Base-by-base conservation (phyloP, 2,797 vertebrate genomes). In the Nyctalus aviator region DNA sequence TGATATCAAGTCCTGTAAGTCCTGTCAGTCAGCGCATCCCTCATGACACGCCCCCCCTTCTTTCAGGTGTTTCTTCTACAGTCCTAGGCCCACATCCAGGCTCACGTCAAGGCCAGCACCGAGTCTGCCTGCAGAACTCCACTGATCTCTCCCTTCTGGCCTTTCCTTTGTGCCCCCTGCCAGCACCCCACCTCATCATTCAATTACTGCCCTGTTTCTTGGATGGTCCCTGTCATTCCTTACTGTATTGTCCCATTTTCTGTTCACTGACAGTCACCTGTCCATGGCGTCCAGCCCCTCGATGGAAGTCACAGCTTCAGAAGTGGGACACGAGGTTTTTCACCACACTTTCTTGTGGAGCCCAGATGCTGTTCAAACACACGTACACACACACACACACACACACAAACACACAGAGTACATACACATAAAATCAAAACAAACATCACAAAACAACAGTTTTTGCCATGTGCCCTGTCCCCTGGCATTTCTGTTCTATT, bases 201-300 rank as follows among this genome's bases (percentile, higher is more conserved):
- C 4, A 2, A 7, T 20, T 0, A 8, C 3, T 18, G 11, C 50
- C 20, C 0, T 32, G 37, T 15, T 23, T 30, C 37, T 11, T 3
- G 11, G 20, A 0, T 1, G 20, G 10, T 4, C 5, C 17, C 35
- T 4, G 0, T 1, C 30, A 0, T 3, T 17, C 17, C 37, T 79
- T 62, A 44, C 15, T 9, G 23, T 17, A 15, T 2, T 1, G 8
- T 12, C 10, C 55, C 57, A 3, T 32, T 27, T 18, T 18, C 30
- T 6, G 13, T 5, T 3, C 0, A 0, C 3, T 4, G 17, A 20
- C 5, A 0, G 0, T 3, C 37, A 4, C 25, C 15, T 2, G 21
- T 12, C 78, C 3, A 0, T 0, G 10, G 17, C 14, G 20, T 21
- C 6, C 48, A 30, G 20, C 9, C n/a, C 9, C 66, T 10, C 12